Base-by-base conservation (phyloP, 2,888 invertebrate species). In the Drosophila imparisetae region DNA sequence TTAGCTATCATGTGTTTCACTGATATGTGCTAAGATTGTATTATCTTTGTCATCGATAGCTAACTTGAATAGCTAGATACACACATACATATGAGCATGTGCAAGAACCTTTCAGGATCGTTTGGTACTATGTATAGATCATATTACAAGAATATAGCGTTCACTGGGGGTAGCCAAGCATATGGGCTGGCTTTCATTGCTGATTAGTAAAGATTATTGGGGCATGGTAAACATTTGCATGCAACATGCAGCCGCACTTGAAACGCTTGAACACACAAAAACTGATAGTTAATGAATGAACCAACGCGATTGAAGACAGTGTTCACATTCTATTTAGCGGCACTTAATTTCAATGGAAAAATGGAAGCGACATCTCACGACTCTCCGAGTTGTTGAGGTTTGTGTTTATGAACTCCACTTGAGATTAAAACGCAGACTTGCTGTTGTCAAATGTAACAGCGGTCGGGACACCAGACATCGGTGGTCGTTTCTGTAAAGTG, bases 191-290 rank as follows among this genome's bases (percentile, higher is more conserved):
- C 71, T 76, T 81, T 67, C 73, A 82, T 76, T 71, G 69, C 73
- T 85, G 90, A 86, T 86, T 89, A 89, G 86, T 87, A 75, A 66
- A 83, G 82, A 86, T 89, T 85, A 83, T 73, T 72, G 69, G 59
- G 72, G 75, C 78, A 83, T 80, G 71, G 76, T 71, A 87, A 82
- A 78, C 85, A 89, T 75, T 78, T 82, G 74, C 69, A 55, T 65
- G 58, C 50, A 40, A 52, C 24, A 63, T 53, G 54, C 29, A 27
- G 57, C 55, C 65, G 63, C 74, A 75, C 86, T 84, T 83, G 81
- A 84, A 86, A 81, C 72, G 76, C 38, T 69, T 67, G 64, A 69
- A 6, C 45, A 48, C 50, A 45, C 48, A 40, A 54, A 45, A 66
- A 65, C 65, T 60, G 63, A 72, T 74, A 68, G 83, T 66, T 68